These are phyloP conservation scores for Melanargia galathea DNA, from an alignment of 2,888 invertebrate genomes.

Conservation along the genomic window DNA sequence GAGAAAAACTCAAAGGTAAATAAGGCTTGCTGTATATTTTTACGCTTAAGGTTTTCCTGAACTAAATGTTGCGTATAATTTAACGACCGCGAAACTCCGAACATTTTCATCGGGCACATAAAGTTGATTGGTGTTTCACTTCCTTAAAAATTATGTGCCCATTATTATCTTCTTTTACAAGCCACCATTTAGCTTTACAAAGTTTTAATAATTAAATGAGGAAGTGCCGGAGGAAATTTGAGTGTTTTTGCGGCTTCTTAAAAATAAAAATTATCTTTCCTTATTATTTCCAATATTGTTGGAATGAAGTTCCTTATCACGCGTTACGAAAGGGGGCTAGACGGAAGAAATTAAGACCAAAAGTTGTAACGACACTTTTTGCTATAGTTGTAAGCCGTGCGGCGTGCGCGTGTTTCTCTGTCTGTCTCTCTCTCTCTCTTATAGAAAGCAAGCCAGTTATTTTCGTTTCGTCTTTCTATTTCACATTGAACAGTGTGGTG, in stretches of 20 bases:
- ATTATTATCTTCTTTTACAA: conserved; percentile 15
- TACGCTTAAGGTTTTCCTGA: conserved; percentile 25
- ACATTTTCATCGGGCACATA: conserved; percentile 28
- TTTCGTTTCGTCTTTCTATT: too few species aligned
- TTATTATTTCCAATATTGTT: too few species aligned
- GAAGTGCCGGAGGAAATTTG: not conserved
- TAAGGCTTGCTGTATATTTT: conserved; percentile 26
- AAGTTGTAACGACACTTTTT: too few species aligned
- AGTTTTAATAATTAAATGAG: not conserved
- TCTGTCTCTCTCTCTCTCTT: too few species aligned
- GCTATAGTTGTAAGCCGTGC: too few species aligned
- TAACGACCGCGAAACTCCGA: conserved; percentile 31
- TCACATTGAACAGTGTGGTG: too few species aligned
- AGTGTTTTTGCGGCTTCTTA: not conserved
- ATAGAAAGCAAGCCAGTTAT: too few species aligned
- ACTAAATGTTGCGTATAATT: conserved; percentile 41
- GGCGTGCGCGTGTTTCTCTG: too few species aligned
- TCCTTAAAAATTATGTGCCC: conserved; percentile 20
- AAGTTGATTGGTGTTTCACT: conserved; percentile 32
- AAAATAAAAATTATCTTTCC: not conserved
- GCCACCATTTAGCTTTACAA: not conserved
- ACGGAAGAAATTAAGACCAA: too few species aligned
- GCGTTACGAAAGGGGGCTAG: too few species aligned
- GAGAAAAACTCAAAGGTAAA: conserved; percentile 18
- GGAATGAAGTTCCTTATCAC: too few species aligned